Conservation (phyloP, 2,888 invertebrate species). For the Charanyca ferruginea region DNA sequence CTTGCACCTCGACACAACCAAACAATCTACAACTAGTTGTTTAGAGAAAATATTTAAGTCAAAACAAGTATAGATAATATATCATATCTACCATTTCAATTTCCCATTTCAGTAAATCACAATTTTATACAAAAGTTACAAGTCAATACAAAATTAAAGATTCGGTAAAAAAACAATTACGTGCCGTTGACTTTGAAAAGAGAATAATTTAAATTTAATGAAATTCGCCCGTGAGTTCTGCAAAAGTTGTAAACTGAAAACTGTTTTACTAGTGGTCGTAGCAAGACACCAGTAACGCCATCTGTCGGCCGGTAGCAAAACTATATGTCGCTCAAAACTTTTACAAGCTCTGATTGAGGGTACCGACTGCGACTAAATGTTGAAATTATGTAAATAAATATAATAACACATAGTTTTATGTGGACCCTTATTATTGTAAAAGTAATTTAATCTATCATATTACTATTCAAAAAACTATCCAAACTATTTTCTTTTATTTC, state of each 20-base stretch:
- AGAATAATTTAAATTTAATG: slow-evolving; percentile 16
- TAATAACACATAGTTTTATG: slow-evolving; percentile 42
- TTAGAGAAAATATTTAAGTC: slow-evolving; percentile 10
- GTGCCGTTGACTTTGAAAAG: not conserved
- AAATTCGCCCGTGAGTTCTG: slow-evolving; percentile 33
- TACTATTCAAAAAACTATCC: no score
- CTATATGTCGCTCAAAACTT: slow-evolving; percentile 45
- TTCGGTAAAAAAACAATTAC: not conserved
- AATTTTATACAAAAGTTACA: not conserved
- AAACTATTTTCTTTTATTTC: no score
- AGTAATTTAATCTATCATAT: slow-evolving; percentile 39
- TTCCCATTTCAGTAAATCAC: not conserved
- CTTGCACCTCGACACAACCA: slow-evolving; percentile 48
- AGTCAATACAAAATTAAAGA: not conserved
- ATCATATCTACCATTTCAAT: not conserved
- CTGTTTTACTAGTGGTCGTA: slow-evolving; percentile 15
- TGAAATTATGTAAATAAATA: slow-evolving; percentile 54
- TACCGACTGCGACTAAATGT: slow-evolving; percentile 28
- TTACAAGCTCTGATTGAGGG: slow-evolving; percentile 19
- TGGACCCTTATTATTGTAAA: slow-evolving; percentile 27
- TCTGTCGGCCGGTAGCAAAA: slow-evolving; percentile 84
- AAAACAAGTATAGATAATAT: not conserved
- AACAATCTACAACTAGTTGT: not conserved
- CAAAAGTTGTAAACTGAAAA: slow-evolving; percentile 36
- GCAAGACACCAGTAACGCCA: slow-evolving; percentile 76